phyloP scores from a whole-genome alignment of 2,888 invertebrate species.

The Bruchidius siliquastri region DNA sequence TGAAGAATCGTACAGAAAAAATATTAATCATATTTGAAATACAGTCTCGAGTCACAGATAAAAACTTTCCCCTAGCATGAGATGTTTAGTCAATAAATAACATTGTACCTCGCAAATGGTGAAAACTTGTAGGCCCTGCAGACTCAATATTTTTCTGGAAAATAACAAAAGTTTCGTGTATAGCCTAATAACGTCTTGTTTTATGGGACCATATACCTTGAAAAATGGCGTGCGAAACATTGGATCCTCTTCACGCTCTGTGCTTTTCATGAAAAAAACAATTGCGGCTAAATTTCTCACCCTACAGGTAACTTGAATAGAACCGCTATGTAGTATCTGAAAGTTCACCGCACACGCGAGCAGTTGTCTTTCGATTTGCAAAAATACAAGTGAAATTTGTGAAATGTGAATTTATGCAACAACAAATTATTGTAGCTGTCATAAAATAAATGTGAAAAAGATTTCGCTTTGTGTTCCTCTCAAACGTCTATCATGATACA shows the following conservation, averaged over 20 bases:
- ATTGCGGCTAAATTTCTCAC: neutral
- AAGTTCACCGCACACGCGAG: no score
- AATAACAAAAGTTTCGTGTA: neutral
- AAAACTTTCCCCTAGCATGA: neutral
- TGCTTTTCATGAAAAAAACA: neutral
- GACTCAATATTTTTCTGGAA: neutral
- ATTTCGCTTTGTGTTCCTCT: no score
- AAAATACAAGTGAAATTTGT: no score
- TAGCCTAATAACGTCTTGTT: neutral
- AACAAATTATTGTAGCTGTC: no score
- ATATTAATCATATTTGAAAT: neutral
- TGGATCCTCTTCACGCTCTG: neutral
- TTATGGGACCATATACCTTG: neutral
- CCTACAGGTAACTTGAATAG: no score
- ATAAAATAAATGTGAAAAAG: no score
- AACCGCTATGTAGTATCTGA: no score
- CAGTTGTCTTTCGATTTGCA: no score
- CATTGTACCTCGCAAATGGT: neutral
- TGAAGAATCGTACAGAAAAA: no score
- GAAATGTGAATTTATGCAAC: no score
- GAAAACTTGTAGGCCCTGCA: neutral
- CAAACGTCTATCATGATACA: no score
- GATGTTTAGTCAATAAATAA: neutral
- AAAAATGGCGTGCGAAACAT: neutral
- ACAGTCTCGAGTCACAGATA: neutral